A percentile compares a stretch with the other conserved stretches of the same genome.
phyloP scores from a whole-genome alignment of 2,797 vertebrate genomes.

The Steatocranus sp. region DNA sequence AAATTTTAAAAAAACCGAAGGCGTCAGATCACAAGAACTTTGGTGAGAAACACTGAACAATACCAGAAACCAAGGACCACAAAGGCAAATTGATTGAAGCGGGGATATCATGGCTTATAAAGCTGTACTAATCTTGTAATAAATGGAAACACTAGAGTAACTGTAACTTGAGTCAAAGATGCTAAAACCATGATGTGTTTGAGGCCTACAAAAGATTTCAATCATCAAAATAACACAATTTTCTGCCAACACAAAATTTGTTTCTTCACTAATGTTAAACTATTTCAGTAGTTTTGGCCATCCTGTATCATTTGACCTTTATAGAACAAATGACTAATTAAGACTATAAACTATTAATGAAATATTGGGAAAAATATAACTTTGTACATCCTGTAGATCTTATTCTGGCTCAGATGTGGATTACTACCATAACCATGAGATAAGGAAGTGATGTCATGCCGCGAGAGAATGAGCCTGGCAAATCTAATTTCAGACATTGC shows the following conservation, averaged over 20 bases:
- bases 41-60: not conserved
- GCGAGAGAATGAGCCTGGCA: not conserved
- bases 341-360: not conserved
- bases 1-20: fast-evolving
- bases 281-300: not conserved
- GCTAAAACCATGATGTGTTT: not conserved
- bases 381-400: not conserved
- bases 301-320: not conserved
- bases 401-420: not conserved
- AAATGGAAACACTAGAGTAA: not conserved
- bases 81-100: not conserved
- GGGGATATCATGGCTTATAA: not conserved
- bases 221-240: not conserved
- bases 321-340: not conserved
- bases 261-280: not conserved
- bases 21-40: not conserved
- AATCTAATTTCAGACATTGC: not conserved
- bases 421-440: not conserved
- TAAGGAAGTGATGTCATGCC: not conserved
- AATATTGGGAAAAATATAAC: not conserved
- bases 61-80: not conserved
- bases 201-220: not conserved
- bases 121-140: not conserved
- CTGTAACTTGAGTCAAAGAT: not conserved
- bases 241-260: not conserved